These are phyloP conservation scores for Lasioglossum albipes DNA, from an alignment of 1,140 invertebrate species.

Conservation along the genomic window DNA sequence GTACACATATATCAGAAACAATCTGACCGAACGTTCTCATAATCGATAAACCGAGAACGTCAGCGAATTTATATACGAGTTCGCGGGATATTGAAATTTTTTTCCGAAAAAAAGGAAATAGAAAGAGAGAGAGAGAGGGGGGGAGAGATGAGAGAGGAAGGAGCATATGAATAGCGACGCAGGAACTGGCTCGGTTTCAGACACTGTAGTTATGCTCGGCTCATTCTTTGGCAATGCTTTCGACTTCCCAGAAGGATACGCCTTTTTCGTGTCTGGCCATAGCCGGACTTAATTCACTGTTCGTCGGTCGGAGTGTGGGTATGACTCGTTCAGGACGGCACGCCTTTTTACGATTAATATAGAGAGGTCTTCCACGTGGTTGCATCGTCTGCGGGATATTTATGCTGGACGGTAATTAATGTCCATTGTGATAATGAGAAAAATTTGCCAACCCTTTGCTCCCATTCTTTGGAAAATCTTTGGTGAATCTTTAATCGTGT, in stretches of 20 bases:
- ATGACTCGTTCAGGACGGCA: conserved; percentile 22
- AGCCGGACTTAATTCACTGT: conserved; percentile 60
- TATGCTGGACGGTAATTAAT: conserved; percentile 1
- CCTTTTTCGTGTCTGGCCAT: conserved; percentile 60
- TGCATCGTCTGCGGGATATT: conserved; percentile 6
- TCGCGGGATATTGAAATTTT: neutral
- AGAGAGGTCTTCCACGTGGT: conserved; percentile 21
- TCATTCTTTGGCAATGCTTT: conserved; percentile 56
- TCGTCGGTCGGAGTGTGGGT: conserved; percentile 27
- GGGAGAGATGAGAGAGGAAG: neutral
- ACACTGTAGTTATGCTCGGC: conserved; percentile 49
- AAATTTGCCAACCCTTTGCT: neutral
- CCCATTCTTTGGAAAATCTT: neutral
- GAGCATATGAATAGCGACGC: conserved; percentile 27
- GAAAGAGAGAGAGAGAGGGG: too few relatives aligned
- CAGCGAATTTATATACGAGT: neutral
- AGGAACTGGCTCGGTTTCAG: conserved; percentile 55
- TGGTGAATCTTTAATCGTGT: too few relatives aligned
- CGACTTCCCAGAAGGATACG: conserved; percentile 50
- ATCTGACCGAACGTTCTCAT: neutral
- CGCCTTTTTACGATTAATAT: conserved; percentile 61
- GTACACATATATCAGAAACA: neutral
- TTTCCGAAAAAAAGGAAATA: neutral
- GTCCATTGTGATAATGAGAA: neutral
- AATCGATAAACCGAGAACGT: neutral